Percentiles rank a stretch among this genome's conserved stretches.
phyloP scores from a whole-genome alignment of 2,113 vertebrate species.

The Melanerpes aurifrons region DNA sequence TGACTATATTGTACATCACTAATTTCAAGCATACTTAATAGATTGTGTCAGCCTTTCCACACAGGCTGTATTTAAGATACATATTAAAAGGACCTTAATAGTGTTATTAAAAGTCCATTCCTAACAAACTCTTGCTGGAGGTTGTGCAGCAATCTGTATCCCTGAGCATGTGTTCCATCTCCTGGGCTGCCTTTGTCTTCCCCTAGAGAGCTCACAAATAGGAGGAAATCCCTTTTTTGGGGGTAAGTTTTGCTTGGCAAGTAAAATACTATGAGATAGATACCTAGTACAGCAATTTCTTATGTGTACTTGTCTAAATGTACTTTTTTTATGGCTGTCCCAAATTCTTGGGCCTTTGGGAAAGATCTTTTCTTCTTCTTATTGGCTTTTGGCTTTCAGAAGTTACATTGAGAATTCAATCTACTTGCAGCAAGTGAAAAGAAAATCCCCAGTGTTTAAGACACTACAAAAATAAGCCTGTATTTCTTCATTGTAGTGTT shows the following conservation, averaged over 20 bases:
- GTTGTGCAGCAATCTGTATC: constrained; percentile 28
- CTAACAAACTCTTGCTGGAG: constrained; percentile 17
- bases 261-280: constrained; percentile 1
- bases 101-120: constrained; percentile 58
- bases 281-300: neutral
- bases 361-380: constrained; percentile 22
- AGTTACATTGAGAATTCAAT: neutral
- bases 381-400: constrained; percentile 26
- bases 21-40: constrained; percentile 33
- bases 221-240: constrained; percentile 46
- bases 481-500: neutral
- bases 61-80: constrained; percentile 37
- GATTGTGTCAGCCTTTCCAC: constrained; percentile 46
- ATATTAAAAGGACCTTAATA: constrained; percentile 61
- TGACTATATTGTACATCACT: constrained; percentile 25
- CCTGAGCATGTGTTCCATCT: constrained; percentile 28
- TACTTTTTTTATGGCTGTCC: constrained; percentile 23
- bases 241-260: constrained; percentile 10
- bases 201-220: constrained; percentile 36
- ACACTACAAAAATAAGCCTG: neutral
- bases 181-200: constrained; percentile 55
- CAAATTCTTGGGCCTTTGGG: constrained; percentile 45
- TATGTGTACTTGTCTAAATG: constrained; percentile 36
- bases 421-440: neutral
- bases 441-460: neutral